Conservation (phyloP, 2,888 invertebrate species). For the Synergus laeviventris region DNA sequence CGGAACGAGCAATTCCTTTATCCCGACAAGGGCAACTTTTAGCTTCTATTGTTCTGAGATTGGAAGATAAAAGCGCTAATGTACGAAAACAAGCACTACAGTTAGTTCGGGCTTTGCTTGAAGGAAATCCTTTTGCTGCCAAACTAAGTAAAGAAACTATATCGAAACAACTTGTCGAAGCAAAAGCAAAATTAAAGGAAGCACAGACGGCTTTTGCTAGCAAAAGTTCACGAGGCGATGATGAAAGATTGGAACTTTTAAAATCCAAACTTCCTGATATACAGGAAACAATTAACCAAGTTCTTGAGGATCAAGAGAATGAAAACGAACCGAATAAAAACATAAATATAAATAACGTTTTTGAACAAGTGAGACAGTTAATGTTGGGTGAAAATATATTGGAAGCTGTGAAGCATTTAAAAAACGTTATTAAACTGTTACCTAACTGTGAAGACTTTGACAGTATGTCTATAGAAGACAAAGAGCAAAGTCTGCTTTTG, state of each 20-base stretch:
- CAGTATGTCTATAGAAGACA: slow-evolving; percentile 50
- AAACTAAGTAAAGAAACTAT: slow-evolving; percentile 80
- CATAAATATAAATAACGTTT: slow-evolving; percentile 57
- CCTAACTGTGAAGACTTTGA: slow-evolving; percentile 52
- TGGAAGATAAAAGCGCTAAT: slow-evolving; percentile 89
- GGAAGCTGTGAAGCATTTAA: slow-evolving; percentile 60
- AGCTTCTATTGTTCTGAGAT: slow-evolving; percentile 82
- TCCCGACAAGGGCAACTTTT: slow-evolving; percentile 83
- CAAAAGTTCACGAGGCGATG: slow-evolving; percentile 65
- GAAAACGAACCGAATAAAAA: slow-evolving; percentile 54
- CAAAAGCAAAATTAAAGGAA: slow-evolving; percentile 81
- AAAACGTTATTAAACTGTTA: slow-evolving; percentile 56
- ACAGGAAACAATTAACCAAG: slow-evolving; percentile 62
- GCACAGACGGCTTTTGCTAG: slow-evolving; percentile 60
- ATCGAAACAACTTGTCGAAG: slow-evolving; percentile 79
- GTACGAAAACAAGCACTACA: slow-evolving; percentile 92
- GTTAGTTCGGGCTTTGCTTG: slow-evolving; percentile 86
- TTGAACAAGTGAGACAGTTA: slow-evolving; percentile 68
- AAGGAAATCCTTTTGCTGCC: slow-evolving; percentile 91
- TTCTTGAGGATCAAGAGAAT: slow-evolving; percentile 53
- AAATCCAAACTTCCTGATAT: slow-evolving; percentile 63
- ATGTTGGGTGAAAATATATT: slow-evolving; percentile 65
- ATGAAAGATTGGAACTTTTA: slow-evolving; percentile 63
- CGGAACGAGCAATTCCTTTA: slow-evolving; percentile 88
- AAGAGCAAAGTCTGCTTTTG: slow-evolving; percentile 63